phyloP scores from a whole-genome alignment of 2,113 vertebrate species.

The Piaya cayana region DNA sequence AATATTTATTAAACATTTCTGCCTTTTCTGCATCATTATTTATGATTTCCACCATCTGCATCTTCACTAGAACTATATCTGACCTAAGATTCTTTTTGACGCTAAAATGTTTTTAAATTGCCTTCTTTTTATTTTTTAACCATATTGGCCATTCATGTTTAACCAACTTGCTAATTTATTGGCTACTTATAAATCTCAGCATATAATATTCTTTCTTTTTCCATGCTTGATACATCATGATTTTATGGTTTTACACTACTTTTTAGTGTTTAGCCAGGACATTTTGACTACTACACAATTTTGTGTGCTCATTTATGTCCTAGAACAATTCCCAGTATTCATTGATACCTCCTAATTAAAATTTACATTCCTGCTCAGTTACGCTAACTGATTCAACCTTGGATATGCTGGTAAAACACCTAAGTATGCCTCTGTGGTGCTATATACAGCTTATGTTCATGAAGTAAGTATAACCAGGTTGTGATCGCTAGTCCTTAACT shows the following conservation, averaged over 20 bases:
- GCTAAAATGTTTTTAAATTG: conserved; percentile 53
- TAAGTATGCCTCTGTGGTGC: not conserved
- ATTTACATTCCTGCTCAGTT: not conserved
- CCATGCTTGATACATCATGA: not conserved
- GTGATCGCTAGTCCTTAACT: not conserved
- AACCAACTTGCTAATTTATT: not conserved
- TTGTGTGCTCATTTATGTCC: not conserved
- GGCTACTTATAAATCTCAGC: not conserved
- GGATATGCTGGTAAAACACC: not conserved
- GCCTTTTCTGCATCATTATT: conserved; percentile 52
- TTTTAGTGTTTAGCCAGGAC: not conserved
- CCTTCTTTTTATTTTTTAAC: conserved; percentile 21
- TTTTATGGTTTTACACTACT: not conserved
- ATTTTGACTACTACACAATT: not conserved
- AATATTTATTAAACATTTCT: conserved; percentile 72
- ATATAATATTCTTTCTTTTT: not conserved
- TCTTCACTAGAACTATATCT: conserved; percentile 33
- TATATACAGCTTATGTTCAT: not conserved
- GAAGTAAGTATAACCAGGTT: not conserved
- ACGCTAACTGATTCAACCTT: not conserved
- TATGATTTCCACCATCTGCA: conserved; percentile 65
- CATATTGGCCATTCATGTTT: conserved; percentile 59
- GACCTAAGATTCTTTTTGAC: conserved; percentile 61
- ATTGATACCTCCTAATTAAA: conserved; percentile 28
- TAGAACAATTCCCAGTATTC: conserved; percentile 36